phyloP scores from a whole-genome alignment of 1,140 invertebrate genomes.

The Trichoplusia ni region DNA sequence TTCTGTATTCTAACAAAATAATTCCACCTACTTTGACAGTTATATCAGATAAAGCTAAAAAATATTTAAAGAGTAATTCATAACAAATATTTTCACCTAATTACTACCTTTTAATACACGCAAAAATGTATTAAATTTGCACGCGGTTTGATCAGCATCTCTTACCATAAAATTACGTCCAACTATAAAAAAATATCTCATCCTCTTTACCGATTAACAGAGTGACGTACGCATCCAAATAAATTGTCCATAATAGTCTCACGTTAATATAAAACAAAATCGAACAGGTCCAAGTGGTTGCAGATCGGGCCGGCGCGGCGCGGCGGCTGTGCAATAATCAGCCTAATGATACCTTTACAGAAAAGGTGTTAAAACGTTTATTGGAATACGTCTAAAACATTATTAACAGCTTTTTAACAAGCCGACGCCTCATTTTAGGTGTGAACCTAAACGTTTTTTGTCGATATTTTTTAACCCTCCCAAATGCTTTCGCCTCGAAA shows the following conservation, averaged over 20 bases:
- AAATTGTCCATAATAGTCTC: conserved; percentile 19
- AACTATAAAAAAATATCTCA: too few relatives aligned
- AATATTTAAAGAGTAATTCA: too few relatives aligned
- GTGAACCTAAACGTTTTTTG: conserved; percentile 54
- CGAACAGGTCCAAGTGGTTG: conserved; percentile 36
- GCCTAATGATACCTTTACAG: conserved; percentile 74
- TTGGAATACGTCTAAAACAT: conserved; percentile 75
- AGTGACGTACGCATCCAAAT: conserved; percentile 13
- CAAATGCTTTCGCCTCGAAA: conserved; percentile 24
- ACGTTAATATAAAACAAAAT: conserved; percentile 41
- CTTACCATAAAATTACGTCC: too few relatives aligned
- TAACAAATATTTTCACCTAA: too few relatives aligned
- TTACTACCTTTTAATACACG: too few relatives aligned
- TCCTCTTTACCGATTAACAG: conserved; percentile 1
- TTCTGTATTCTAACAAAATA: too few relatives aligned
- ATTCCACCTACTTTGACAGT: too few relatives aligned
- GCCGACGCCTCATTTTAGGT: conserved; percentile 61
- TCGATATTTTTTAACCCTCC: conserved; percentile 31
- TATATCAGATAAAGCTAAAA: too few relatives aligned
- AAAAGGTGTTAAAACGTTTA: conserved; percentile 81
- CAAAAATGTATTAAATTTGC: too few relatives aligned
- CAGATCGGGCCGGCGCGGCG: conserved; percentile 36
- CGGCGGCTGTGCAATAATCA: conserved; percentile 61
- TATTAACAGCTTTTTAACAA: conserved; percentile 80
- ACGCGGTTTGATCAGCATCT: too few relatives aligned